These are phyloP conservation scores for Machimus rusticus DNA, from an alignment of 2,888 invertebrate genomes.

Conservation along the genomic window DNA sequence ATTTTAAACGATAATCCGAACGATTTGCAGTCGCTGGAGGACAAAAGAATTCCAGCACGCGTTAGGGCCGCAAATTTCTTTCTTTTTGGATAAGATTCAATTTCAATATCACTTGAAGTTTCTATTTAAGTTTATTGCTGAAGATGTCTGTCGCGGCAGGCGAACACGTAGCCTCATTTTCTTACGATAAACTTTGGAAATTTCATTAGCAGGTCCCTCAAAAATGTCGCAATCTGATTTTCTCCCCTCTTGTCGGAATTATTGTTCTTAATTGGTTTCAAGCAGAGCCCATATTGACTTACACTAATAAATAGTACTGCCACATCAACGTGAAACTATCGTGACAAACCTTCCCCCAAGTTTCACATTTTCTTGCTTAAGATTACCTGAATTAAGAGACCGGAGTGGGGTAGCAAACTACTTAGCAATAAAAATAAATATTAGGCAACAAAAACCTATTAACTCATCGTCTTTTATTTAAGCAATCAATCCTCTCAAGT, in stretches of 20 bases:
- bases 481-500: constrained; percentile 7
- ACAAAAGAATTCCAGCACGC: neutral
- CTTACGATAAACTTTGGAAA: neutral
- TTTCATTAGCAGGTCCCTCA: neutral
- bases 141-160: neutral
- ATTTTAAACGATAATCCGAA: neutral
- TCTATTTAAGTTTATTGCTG: neutral
- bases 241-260: neutral
- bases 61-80: neutral
- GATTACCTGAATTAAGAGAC: neutral
- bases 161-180: neutral
- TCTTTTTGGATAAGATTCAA: neutral
- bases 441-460: constrained; percentile 3
- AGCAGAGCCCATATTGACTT: neutral
- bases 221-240: neutral
- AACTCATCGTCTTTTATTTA: constrained; percentile 8
- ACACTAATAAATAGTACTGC: neutral
- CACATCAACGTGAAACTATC: neutral
- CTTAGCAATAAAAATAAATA: neutral
- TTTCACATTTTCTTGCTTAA: neutral
- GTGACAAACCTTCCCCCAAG: neutral
- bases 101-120: neutral
- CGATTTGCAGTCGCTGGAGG: neutral
- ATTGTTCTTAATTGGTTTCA: neutral
- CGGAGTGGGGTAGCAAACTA: neutral